Base-by-base conservation (phyloP, 2,888 invertebrate genomes). In the Lissocephala sabroskyi region DNA sequence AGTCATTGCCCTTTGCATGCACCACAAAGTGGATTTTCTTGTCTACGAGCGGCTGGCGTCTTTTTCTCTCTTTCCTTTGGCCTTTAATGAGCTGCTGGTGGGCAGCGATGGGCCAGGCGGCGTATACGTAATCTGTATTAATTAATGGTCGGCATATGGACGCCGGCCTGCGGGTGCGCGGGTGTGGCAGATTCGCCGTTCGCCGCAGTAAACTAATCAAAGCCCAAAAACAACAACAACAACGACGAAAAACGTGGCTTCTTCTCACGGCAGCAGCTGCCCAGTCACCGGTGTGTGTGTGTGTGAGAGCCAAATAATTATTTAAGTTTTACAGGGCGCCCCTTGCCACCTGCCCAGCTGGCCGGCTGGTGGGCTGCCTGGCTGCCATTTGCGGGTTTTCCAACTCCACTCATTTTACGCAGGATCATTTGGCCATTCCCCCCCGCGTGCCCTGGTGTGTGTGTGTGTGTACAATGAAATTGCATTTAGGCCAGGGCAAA, bases 381-480 rank as follows among this genome's bases (percentile, higher is more conserved):
- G 14, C 40, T 40, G 14, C n/a, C n/a, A n/a, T n/a, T n/a, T n/a
- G n/a, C n/a, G n/a, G n/a, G n/a, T n/a, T n/a, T n/a, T n/a, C n/a
- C 13, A 6, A 30, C 30, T 29, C 40, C 46, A 42, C 48, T 54
- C 57, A 60, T 29, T 47, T 49, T 48, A 39, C 42, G 43, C 51
- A 49, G 49, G 49, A 49, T 13, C 33, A 33, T 23, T 23, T n/a
- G n/a, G n/a, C n/a, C n/a, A n/a, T n/a, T n/a, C n/a, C n/a, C n/a
- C n/a, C n/a, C n/a, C n/a, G n/a, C n/a, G n/a, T n/a, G n/a, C n/a
- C n/a, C n/a, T n/a, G n/a, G n/a, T n/a, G n/a, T n/a, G n/a, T n/a
- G n/a, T n/a, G n/a, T n/a, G n/a, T n/a, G n/a, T n/a, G n/a, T n/a
- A 59, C 59, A 62, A 48, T 47, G 45, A 59, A 56, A 59, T 56